Percentiles rank a stretch among this genome's conserved stretches.
Evolutionary conservation across 1,140 invertebrate genomes (phyloP).

Genomic region (Venturia canescens): DNA sequence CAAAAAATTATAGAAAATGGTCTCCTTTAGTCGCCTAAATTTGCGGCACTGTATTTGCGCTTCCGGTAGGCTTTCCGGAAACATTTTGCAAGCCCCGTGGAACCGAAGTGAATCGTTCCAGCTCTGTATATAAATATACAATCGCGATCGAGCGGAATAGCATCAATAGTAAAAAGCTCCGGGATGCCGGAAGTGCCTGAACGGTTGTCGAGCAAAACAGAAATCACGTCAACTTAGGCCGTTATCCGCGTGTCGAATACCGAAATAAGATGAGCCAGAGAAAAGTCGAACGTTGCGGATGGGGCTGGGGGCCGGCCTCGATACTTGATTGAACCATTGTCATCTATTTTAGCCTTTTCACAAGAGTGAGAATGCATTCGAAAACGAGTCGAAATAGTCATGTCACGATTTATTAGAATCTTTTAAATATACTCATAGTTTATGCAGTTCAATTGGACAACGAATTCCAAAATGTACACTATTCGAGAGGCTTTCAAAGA

Average conservation of each 20-base stretch:
- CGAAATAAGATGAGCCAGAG: constrained; percentile 37
- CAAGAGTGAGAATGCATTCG: not conserved
- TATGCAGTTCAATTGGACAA: too few relatives aligned
- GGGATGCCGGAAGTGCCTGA: constrained; percentile 49
- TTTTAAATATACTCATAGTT: too few relatives aligned
- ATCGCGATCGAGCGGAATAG: not conserved
- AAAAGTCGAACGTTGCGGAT: not conserved
- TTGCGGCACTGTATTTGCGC: not conserved
- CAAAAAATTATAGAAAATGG: too few relatives aligned
- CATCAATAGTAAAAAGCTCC: not conserved
- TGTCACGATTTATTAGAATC: too few relatives aligned
- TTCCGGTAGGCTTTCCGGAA: not conserved
- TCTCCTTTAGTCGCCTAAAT: not conserved
- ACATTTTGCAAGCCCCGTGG: not conserved
- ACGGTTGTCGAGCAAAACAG: constrained; percentile 58
- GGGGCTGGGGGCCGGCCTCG: constrained; percentile 48
- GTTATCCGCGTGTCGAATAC: constrained; percentile 52
- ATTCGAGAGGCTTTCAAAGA: too few relatives aligned
- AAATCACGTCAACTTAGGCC: constrained; percentile 56
- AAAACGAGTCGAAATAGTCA: not conserved
- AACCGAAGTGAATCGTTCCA: not conserved
- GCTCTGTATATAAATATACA: not conserved
- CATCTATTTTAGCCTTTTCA: not conserved
- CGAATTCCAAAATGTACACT: too few relatives aligned
- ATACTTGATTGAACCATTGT: constrained; percentile 58